phyloP scores from a whole-genome alignment of 2,113 vertebrate genomes.

The Tenebrosternarchus preto region DNA sequence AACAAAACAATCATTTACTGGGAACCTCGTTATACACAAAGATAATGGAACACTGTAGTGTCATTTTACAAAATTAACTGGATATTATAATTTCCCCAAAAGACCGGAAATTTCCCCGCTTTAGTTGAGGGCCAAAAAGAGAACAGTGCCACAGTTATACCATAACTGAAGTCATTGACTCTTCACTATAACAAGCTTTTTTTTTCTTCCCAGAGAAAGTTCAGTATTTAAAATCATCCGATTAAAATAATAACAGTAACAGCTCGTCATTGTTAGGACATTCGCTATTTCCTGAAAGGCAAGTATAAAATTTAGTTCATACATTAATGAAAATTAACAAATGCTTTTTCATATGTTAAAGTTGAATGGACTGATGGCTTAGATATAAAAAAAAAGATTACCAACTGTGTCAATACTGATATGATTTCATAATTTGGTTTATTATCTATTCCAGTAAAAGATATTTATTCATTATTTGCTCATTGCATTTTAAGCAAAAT shows the following conservation, averaged over 20 bases:
- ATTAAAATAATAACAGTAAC: not conserved
- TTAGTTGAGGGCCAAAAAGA: not conserved
- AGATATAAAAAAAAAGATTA: not conserved
- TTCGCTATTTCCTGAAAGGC: not conserved
- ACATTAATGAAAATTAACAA: no score
- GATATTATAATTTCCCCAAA: not conserved
- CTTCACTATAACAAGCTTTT: not conserved
- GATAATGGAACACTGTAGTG: conserved; percentile 11
- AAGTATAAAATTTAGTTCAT: not conserved
- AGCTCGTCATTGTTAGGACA: not conserved
- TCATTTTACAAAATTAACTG: conserved; percentile 12
- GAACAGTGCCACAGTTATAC: not conserved
- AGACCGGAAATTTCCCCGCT: not conserved
- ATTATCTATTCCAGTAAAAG: no score
- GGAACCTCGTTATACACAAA: not conserved
- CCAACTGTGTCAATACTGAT: no score
- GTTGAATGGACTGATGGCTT: not conserved
- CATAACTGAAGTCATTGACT: not conserved
- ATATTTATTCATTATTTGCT: no score
- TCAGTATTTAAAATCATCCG: not conserved
- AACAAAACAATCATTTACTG: conserved; percentile 1
- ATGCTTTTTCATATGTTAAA: not conserved
- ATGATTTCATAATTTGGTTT: no score
- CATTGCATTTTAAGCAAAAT: no score
- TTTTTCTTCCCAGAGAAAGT: not conserved